Percentiles rank a stretch among this genome's conserved stretches.
Conservation (phyloP, 1,140 invertebrate species). For the Drosophila baimaii region DNA sequence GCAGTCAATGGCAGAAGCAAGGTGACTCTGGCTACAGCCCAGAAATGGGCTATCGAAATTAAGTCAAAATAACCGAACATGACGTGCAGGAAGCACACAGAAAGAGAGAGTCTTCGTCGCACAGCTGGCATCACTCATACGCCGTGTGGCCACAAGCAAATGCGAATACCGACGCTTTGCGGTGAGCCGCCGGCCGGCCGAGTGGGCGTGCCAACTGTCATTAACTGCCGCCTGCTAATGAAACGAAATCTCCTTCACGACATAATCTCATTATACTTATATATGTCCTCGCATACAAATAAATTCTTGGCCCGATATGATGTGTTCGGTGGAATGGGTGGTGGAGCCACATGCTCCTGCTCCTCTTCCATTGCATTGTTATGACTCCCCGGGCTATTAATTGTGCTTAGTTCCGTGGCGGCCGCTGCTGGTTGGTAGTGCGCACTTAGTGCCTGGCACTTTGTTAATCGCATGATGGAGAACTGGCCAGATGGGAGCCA, state of each 20-base stretch:
- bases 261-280: conserved; percentile 77
- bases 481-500: conserved; percentile 36
- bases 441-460: conserved; percentile 74
- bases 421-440: not conserved
- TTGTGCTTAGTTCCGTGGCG: conserved; percentile 75
- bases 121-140: conserved; percentile 31
- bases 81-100: conserved; percentile 22
- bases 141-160: conserved; percentile 22
- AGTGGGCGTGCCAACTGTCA: conserved; percentile 17
- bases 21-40: conserved; percentile 30
- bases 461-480: conserved; percentile 76
- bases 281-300: conserved; percentile 51
- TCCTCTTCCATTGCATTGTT: conserved; percentile 54
- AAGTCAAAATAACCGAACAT: conserved; percentile 35
- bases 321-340: conserved; percentile 9
- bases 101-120: not conserved
- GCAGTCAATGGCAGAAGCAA: conserved; percentile 15
- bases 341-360: conserved; percentile 31
- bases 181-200: not conserved
- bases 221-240: conserved; percentile 56
- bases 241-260: conserved; percentile 68
- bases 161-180: conserved; percentile 6
- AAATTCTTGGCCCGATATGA: conserved; percentile 44
- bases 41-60: conserved; percentile 16
- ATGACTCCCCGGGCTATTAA: conserved; percentile 67